These are phyloP conservation scores for Venustaconcha ellipsiformis DNA, from an alignment of 1,140 invertebrate genomes.

Conservation along the genomic window DNA sequence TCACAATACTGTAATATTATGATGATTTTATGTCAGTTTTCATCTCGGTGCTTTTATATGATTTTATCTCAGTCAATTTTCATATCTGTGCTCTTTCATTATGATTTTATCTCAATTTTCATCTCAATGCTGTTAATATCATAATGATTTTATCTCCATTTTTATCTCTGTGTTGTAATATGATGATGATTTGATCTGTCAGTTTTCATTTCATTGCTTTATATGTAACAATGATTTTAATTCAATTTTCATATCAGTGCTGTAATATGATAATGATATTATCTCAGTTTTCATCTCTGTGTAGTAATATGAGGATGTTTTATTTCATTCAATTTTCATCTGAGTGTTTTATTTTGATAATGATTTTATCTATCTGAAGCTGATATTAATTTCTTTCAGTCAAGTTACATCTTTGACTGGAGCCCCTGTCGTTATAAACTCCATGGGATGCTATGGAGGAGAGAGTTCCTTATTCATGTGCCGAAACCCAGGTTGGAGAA, in stretches of 20 bases:
- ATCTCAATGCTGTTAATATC: no score
- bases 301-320: neutral
- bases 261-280: neutral
- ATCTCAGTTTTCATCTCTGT: neutral
- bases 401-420: conserved; percentile 17
- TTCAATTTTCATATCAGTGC: neutral
- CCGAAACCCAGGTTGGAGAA: conserved; percentile 42
- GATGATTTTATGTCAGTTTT: no score
- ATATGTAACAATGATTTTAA: neutral
- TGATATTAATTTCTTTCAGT: conserved; percentile 6
- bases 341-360: neutral
- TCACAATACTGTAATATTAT: no score
- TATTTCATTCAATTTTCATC: neutral
- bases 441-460: conserved; percentile 34
- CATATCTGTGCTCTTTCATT: no score
- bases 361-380: neutral
- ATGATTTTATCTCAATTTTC: no score
- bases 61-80: no score
- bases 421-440: conserved; percentile 29
- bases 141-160: no score
- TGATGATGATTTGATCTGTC: no score
- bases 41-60: no score
- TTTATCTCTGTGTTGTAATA: no score
- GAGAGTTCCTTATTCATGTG: conserved; percentile 45
- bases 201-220: neutral